Evolutionary conservation across 2,797 vertebrate species (phyloP).

Genomic region (Eleutherodactylus coqui): DNA sequence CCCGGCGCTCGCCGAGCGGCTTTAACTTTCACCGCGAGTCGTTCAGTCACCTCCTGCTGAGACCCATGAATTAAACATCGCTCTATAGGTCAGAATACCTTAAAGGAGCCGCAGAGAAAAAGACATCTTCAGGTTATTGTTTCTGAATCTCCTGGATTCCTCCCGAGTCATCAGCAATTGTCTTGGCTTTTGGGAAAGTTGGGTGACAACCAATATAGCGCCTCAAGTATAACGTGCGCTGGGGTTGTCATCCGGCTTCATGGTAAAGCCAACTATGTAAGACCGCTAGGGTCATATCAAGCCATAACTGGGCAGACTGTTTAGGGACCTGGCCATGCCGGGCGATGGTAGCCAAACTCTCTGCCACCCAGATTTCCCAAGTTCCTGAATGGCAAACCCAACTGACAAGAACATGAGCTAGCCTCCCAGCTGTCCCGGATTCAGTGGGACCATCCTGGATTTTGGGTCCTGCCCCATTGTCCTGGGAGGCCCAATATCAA

Average conservation of each 20-base stretch:
- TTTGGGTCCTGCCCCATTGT: too few species aligned
- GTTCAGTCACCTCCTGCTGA: slow-evolving; percentile 57
- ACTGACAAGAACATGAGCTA: too few species aligned
- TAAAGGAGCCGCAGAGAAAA: not conserved
- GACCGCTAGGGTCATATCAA: not conserved
- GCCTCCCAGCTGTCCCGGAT: too few species aligned
- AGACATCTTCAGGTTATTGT: not conserved
- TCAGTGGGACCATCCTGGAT: too few species aligned
- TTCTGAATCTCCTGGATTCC: not conserved
- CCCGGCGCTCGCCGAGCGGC: not conserved
- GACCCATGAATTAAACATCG: slow-evolving; percentile 60
- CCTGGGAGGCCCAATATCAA: too few species aligned
- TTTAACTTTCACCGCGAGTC: slow-evolving; percentile 31
- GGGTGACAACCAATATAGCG: not conserved
- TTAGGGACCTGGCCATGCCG: too few species aligned
- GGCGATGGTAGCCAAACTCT: too few species aligned
- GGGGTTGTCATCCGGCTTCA: not conserved
- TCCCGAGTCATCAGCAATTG: not conserved
- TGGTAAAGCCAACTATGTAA: not conserved
- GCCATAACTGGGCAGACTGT: not conserved
- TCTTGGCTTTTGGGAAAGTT: not conserved
- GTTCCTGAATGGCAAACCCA: too few species aligned
- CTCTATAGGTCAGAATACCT: slow-evolving; percentile 46
- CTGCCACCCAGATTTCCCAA: too few species aligned
- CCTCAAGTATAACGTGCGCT: too few species aligned